Evolutionary conservation across 2,797 vertebrate genomes (phyloP).

Genomic region (Arremon brunneinucha): DNA sequence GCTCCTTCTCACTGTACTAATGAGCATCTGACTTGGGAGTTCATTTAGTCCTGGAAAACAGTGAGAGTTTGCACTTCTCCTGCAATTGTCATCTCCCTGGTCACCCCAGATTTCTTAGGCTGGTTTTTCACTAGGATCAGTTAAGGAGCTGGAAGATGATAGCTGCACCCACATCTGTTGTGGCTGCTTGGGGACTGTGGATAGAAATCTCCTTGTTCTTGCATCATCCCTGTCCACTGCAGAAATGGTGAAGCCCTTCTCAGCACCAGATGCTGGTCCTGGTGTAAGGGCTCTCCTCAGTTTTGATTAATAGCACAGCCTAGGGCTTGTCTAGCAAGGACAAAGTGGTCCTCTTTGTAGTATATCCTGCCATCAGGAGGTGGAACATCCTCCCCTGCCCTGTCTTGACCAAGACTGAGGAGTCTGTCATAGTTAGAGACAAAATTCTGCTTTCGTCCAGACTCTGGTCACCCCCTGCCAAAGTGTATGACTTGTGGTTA

Average conservation of each 20-base stretch:
- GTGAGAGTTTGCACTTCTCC: not conserved
- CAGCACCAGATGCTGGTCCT: not conserved
- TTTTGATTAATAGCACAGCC: not conserved
- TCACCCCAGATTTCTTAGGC: not conserved
- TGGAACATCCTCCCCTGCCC: not conserved
- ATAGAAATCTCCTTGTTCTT: not conserved
- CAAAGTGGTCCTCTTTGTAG: not conserved
- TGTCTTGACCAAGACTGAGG: not conserved
- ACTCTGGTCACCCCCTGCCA: not conserved
- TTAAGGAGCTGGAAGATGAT: not conserved
- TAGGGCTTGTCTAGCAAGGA: not conserved
- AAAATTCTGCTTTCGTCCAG: not conserved
- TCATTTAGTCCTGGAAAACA: not conserved
- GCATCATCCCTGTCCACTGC: not conserved
- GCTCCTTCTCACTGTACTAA: not conserved
- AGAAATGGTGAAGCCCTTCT: not conserved
- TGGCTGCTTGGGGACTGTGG: not conserved
- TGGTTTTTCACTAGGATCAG: not conserved
- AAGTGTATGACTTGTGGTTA: not conserved
- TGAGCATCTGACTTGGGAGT: not conserved
- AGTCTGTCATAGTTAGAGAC: not conserved
- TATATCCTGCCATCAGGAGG: not conserved
- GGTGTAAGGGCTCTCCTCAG: not conserved
- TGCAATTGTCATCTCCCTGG: not conserved
- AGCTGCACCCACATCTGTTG: not conserved